A percentile compares a stretch with the other conserved stretches of the same genome.
Conservation (phyloP, 1,140 invertebrate species). For the Hycleus phaleratus region DNA sequence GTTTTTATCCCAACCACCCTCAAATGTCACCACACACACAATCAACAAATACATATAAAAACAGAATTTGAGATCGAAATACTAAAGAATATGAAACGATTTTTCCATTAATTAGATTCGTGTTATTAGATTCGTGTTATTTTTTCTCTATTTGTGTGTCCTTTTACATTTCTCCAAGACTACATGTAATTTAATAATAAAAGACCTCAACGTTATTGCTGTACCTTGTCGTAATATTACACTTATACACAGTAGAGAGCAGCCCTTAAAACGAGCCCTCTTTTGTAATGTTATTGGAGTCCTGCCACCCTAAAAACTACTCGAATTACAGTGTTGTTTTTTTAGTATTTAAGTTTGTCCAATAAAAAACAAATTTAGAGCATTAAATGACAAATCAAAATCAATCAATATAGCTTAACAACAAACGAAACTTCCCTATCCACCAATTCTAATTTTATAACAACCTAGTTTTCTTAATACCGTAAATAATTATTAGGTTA, state of each 20-base stretch:
- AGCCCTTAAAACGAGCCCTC: constrained; percentile 1
- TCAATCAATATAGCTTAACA: too few species aligned
- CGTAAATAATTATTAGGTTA: constrained; percentile 9
- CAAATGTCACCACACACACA: neutral
- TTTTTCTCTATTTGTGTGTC: too few species aligned
- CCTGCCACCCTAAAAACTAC: neutral
- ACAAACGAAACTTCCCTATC: too few species aligned
- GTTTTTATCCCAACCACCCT: neutral
- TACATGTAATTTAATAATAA: too few species aligned
- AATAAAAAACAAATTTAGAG: constrained; percentile 3
- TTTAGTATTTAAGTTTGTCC: neutral
- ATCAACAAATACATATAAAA: neutral
- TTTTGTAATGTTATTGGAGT: neutral
- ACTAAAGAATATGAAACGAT: too few species aligned
- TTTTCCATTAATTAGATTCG: neutral
- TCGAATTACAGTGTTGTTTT: neutral
- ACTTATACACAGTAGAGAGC: neutral
- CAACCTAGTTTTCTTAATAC: constrained; percentile 27
- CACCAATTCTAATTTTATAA: constrained; percentile 11
- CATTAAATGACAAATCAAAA: neutral
- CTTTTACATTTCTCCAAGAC: too few species aligned
- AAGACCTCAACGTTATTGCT: too few species aligned
- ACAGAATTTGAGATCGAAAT: too few species aligned
- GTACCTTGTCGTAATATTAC: neutral
- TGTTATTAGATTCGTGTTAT: too few species aligned